A percentile compares a stretch with the other conserved stretches of the same genome.
Conservation (phyloP, 2,888 invertebrate species). For the Choreutis nemorana region DNA sequence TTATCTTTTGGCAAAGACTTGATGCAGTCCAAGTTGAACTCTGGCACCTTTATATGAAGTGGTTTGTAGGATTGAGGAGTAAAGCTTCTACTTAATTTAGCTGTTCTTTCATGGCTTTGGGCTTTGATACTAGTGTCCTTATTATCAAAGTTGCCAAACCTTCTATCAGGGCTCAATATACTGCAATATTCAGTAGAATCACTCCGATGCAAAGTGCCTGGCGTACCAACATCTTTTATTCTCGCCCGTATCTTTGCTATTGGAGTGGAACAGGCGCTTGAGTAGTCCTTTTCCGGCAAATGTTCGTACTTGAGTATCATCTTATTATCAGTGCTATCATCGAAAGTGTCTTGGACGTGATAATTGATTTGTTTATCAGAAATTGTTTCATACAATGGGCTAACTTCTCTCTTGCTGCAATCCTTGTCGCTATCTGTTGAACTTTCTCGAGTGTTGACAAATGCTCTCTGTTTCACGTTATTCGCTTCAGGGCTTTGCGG, state of each 20-base stretch:
- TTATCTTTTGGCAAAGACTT: conserved; percentile 37
- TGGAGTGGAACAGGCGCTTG: conserved; percentile 52
- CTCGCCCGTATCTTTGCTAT: conserved; percentile 37
- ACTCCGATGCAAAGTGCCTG: conserved; percentile 42
- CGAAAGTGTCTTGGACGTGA: conserved; percentile 29
- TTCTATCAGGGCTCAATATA: conserved; percentile 43
- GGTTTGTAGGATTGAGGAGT: conserved; percentile 58
- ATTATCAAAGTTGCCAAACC: conserved; percentile 23
- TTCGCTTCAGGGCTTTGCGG: conserved; percentile 26
- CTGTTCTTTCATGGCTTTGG: conserved; percentile 25
- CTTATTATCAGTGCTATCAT: conserved; percentile 18
- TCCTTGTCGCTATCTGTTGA: conserved; percentile 41
- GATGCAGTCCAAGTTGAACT: conserved; percentile 43
- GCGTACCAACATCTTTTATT: conserved; percentile 39
- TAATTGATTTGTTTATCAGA: conserved; percentile 19
- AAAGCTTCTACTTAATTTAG: conserved; percentile 49
- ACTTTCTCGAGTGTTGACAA: conserved; percentile 22
- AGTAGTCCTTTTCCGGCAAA: conserved; percentile 31
- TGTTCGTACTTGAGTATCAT: conserved; percentile 24
- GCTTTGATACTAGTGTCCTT: conserved; percentile 28
- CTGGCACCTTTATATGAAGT: conserved; percentile 53
- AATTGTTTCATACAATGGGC: conserved; percentile 40
- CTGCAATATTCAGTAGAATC: conserved; percentile 62
- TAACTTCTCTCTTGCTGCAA: conserved; percentile 25
- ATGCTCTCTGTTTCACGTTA: conserved; percentile 30